Evolutionary conservation across 2,113 vertebrate species (phyloP), one percentile per base, ranked within the genome.

Genomic region (Hyperopisus bebe): DNA sequence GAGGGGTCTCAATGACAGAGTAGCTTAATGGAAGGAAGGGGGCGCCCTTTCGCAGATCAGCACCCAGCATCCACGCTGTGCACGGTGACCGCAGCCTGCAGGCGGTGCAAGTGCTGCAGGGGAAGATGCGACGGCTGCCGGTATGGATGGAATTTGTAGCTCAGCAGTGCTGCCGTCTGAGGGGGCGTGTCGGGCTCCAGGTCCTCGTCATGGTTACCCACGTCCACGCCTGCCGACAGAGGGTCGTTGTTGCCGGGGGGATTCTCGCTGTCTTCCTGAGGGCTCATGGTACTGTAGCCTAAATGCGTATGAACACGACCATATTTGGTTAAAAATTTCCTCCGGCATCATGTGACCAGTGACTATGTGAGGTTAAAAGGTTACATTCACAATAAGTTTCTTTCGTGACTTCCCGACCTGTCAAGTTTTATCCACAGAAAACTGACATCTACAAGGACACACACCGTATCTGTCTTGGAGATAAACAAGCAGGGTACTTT

Each of bases 281-380:
- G 98, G 90, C 98, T 99, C 98, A 99, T 99, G 27, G 98, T 99
- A 93, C 98, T 99, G 94, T 99, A 99, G 55, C 98, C 98, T 99
- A 91, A 58, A 92, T 55, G 91, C 0, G 74, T 47, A 90, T 2
- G 90, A 35, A 55, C 35, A 13, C 19, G 17, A n/a, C 48, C 85
- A 86, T 47, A 51, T 51, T 15, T 21, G 46, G 47, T 42, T 80
- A 35, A 80, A 19, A 80, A 80, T 42, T 19, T 80, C 31, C 74
- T 80, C 35, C 5, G 17, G 74, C 39, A 8, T 39, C 31, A 39
- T 42, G 66, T 35, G 74, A 31, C 62, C n/a, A 70, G n/a, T 31
- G 27, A 66, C 62, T 66, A 9, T 27, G 9, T 27, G 62, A 13
- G 62, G 62, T 70, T 31, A 31, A 70, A 70, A 31, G 62, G 62